A percentile compares a stretch with the other conserved stretches of the same genome.
phyloP scores from a whole-genome alignment of 2,888 invertebrate species.

The Apodemia mormo region DNA sequence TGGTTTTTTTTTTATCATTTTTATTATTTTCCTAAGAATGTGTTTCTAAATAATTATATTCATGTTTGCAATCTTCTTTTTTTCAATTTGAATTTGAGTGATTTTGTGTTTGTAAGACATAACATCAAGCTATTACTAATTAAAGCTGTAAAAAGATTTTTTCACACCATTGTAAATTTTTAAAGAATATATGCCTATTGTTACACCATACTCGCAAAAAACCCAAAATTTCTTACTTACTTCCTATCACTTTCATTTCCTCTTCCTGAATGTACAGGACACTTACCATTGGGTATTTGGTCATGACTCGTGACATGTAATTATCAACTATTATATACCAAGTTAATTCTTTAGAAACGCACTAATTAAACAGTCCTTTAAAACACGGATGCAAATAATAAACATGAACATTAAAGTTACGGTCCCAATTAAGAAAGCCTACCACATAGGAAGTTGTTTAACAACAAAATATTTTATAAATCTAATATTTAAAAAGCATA shows the following conservation, averaged over 20 bases:
- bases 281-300: not conserved
- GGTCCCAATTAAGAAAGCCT: not conserved
- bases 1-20: too few species aligned
- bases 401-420: not conserved
- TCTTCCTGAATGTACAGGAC: too few species aligned
- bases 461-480: not conserved
- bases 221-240: not conserved
- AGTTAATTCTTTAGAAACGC: not conserved
- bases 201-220: not conserved
- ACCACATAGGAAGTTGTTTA: constrained; percentile 6
- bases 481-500: constrained; percentile 1
- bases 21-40: too few species aligned
- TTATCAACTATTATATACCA: not conserved
- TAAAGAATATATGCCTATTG: not conserved
- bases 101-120: too few species aligned
- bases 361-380: not conserved
- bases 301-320: not conserved
- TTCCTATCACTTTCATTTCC: too few species aligned
- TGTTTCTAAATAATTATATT: too few species aligned
- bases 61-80: too few species aligned
- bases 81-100: too few species aligned
- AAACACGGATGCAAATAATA: not conserved
- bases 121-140: too few species aligned
- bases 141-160: too few species aligned
- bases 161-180: not conserved